A percentile compares a stretch with the other conserved stretches of the same genome.
phyloP scores from a whole-genome alignment of 1,140 invertebrate species.

The Agraylea sexmaculata region DNA sequence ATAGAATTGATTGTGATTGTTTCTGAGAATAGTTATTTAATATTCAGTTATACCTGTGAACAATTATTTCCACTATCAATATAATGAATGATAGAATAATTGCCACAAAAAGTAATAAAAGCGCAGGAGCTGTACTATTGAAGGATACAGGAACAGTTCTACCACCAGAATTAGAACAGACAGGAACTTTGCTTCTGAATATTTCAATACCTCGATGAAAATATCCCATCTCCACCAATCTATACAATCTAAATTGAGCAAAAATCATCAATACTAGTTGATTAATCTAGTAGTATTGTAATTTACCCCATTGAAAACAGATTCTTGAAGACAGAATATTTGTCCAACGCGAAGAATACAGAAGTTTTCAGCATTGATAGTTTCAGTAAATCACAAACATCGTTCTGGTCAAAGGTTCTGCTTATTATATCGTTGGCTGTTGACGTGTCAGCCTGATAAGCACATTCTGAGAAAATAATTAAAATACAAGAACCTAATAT shows the following conservation, averaged over 20 bases:
- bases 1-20: too few relatives aligned
- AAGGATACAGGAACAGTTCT: slow-evolving; percentile 11
- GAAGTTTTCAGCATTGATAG: slow-evolving; percentile 29
- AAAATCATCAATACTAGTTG: background rate
- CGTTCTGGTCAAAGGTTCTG: slow-evolving; percentile 30
- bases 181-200: slow-evolving; percentile 5
- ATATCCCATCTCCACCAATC: slow-evolving; percentile 8
- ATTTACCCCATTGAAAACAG: slow-evolving; percentile 29
- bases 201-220: background rate
- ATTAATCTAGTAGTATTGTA: background rate
- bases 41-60: slow-evolving; percentile 9
- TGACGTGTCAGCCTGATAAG: slow-evolving; percentile 39
- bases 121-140: slow-evolving; percentile 9
- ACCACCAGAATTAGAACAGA: slow-evolving; percentile 6
- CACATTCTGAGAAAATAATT: slow-evolving; percentile 24
- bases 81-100: slow-evolving; percentile 5
- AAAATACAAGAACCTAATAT: background rate
- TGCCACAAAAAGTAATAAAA: slow-evolving; percentile 6
- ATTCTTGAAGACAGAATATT: slow-evolving; percentile 35
- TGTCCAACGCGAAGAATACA: slow-evolving; percentile 35
- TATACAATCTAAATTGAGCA: slow-evolving; percentile 10
- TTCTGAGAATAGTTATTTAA: too few relatives aligned
- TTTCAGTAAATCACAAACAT: slow-evolving; percentile 35
- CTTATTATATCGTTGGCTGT: slow-evolving; percentile 36
- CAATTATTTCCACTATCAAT: slow-evolving; percentile 8